Evolutionary conservation across 2,113 vertebrate genomes (phyloP).

Genomic region (Apistogramma diplotaenia): DNA sequence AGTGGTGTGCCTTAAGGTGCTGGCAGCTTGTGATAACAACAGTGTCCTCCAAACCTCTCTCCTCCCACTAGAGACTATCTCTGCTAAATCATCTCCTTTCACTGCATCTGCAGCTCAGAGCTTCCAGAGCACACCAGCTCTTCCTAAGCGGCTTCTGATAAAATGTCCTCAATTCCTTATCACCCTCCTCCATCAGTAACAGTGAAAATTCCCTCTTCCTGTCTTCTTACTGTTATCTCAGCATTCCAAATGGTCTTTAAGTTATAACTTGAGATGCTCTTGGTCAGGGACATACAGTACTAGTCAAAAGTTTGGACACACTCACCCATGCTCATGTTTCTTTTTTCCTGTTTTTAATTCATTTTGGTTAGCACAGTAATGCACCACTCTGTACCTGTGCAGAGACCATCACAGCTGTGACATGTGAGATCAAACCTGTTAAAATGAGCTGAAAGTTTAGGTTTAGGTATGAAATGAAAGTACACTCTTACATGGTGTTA

Average conservation of each 20-base stretch:
- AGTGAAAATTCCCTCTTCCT: conserved; percentile 13
- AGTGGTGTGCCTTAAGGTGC: neutral
- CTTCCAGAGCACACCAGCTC: conserved; percentile 5
- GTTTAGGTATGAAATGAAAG: neutral
- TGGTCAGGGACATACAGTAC: neutral
- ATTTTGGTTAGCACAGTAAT: neutral
- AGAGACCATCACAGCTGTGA: neutral
- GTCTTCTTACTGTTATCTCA: conserved; percentile 36
- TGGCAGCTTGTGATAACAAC: conserved; percentile 30
- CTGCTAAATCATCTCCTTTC: conserved; percentile 14
- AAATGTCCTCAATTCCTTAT: conserved; percentile 53
- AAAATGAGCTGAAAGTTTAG: neutral
- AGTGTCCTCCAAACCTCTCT: conserved; percentile 33
- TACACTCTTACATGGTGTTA: neutral
- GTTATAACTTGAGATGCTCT: conserved; percentile 15
- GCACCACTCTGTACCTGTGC: neutral
- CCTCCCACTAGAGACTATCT: conserved; percentile 37
- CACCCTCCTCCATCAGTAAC: conserved; percentile 34
- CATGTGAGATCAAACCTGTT: neutral
- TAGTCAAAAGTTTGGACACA: too few relatives aligned
- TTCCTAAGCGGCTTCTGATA: conserved; percentile 19
- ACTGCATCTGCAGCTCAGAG: neutral
- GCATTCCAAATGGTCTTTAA: conserved; percentile 28
- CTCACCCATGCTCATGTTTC: neutral
- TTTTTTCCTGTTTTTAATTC: too few relatives aligned